phyloP scores from a whole-genome alignment of 2,113 vertebrate genomes.

The Tauraco erythrolophus region DNA sequence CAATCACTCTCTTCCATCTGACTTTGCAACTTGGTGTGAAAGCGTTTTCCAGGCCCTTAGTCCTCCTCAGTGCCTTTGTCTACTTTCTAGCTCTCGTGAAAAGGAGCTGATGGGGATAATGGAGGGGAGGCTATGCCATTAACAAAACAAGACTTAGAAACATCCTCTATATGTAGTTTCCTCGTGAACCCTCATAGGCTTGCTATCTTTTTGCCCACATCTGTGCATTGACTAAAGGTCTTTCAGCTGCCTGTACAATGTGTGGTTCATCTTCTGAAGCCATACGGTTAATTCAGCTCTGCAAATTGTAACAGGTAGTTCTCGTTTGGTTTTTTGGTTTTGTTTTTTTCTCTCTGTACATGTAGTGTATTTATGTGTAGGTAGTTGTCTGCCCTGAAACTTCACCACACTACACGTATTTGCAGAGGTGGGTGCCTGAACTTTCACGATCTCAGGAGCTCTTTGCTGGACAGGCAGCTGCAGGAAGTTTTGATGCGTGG shows the following conservation, averaged over 20 bases:
- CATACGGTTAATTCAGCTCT: background rate
- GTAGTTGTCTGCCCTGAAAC: background rate
- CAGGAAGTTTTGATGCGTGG: background rate
- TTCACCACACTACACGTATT: accelerated
- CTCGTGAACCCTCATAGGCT: background rate
- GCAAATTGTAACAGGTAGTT: background rate
- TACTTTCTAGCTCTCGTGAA: background rate
- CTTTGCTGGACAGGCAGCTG: background rate
- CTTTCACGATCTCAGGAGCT: background rate
- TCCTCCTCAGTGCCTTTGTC: background rate
- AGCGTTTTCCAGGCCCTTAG: background rate
- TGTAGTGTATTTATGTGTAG: background rate
- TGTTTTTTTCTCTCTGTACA: accelerated
- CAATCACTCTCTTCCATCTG: background rate
- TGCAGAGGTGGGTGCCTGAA: background rate
- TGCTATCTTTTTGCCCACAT: accelerated
- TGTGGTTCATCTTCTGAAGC: background rate
- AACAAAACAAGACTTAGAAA: background rate
- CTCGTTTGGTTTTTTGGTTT: background rate
- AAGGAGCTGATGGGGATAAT: background rate
- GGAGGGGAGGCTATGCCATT: background rate
- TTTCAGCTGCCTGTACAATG: background rate
- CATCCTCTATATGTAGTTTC: background rate
- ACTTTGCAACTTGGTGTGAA: background rate
- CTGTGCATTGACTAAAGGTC: background rate